These are phyloP conservation scores for Elysia crispata DNA, from an alignment of 2,888 invertebrate genomes.

Conservation along the genomic window DNA sequence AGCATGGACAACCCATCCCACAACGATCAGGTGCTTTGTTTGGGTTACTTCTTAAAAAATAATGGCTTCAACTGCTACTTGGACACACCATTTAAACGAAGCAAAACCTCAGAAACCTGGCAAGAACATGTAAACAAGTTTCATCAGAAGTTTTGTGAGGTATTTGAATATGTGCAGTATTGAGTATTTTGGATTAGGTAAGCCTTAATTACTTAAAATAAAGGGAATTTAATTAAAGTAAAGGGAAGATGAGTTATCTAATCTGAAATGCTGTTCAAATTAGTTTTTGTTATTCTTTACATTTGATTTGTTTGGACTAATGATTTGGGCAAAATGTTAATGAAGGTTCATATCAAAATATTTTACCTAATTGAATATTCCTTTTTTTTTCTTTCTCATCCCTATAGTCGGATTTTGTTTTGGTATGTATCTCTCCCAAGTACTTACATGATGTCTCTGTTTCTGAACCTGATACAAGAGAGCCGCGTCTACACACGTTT, in stretches of 20 bases:
- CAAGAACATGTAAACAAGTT: too few species aligned
- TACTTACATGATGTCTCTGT: conserved; percentile 58
- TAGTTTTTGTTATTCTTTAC: too few species aligned
- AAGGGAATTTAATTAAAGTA: too few species aligned
- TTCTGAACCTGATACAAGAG: not conserved
- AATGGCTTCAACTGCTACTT: conserved; percentile 69
- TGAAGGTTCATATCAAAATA: too few species aligned
- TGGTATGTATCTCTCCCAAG: conserved; percentile 66
- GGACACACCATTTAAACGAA: conserved; percentile 53
- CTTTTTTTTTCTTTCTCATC: conserved; percentile 30
- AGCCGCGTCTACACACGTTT: conserved; percentile 61
- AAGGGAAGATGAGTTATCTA: too few species aligned
- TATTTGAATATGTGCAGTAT: too few species aligned
- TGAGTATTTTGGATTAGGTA: too few species aligned
- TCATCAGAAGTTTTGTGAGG: too few species aligned
- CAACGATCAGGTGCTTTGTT: conserved; percentile 62
- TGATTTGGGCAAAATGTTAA: not conserved
- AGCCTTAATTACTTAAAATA: too few species aligned
- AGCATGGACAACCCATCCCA: conserved; percentile 65
- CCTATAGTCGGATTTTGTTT: conserved; percentile 69
- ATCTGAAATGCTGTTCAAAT: too few species aligned
- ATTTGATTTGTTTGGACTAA: too few species aligned
- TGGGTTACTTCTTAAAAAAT: conserved; percentile 67
- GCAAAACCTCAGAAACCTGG: too few species aligned
- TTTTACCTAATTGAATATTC: not conserved